Evolutionary conservation across 1,140 invertebrate genomes (phyloP), one percentile per base, ranked within the genome.

Genomic region (Eupeodes corollae): DNA sequence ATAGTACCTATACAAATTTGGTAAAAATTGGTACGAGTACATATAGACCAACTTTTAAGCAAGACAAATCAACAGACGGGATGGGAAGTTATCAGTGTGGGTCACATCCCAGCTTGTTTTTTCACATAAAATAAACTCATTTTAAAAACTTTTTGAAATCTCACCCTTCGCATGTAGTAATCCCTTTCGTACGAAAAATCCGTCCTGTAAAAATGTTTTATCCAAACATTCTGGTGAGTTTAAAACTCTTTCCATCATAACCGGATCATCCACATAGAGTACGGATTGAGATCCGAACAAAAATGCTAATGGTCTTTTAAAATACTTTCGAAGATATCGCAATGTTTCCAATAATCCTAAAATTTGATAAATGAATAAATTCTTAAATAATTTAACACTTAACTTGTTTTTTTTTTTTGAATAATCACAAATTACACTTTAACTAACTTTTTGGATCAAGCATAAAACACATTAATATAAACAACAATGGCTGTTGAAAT

Each of bases 181-280:
- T 5, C 62, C 62, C 1, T 57, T 54, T 1, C 56, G 46, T 1
- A 57, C 59, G 42, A 63, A 65, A 53, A 65, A 65, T 6, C 59
- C 62, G n/a, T 65, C 57, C 44, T 65, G 62, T 49, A 65, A 53
- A 16, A 65, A 65, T 21, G 62, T 61, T 47, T 65, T 65, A 33
- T 65, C 60, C 19, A 53, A 52, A 13, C 62, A 65, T 37, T 65
- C 62, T 10, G 59, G 55, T 1, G 62, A 59, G 56, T 61, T 65
- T 1, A 65, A 45, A 5, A 65, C 37, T 13, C 54, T 53, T 44
- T 65, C 62, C 56, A 65, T 65, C 41, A 55, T 56, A 14, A 49
- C 52, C 0, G 62, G 62, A 55, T 65, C 62, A 19, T 65, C 62
- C 2, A 65, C 60, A 6, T 62, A 65, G 35, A 65, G 54, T 11